A percentile compares a stretch with the other conserved stretches of the same genome.
These are phyloP conservation scores for Alosa sapidissima DNA, from an alignment of 2,797 vertebrate species.

Conservation along the genomic window DNA sequence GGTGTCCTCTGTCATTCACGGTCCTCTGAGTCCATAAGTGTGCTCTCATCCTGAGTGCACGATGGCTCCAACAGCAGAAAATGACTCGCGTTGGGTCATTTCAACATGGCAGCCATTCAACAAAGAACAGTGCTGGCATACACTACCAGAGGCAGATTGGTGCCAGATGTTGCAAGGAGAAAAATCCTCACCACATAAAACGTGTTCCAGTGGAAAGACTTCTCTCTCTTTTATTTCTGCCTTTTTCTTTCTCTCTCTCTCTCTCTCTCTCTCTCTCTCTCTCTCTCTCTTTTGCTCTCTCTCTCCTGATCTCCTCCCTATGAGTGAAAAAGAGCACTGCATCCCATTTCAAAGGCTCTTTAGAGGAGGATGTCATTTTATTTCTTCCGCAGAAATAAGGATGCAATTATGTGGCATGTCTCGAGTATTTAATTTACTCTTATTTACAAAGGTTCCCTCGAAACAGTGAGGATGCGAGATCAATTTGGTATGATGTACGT, in stretches of 20 bases:
- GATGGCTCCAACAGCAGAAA: slow-evolving; percentile 77
- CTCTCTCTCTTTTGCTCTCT: slow-evolving; percentile 25
- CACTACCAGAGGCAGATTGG: slow-evolving; percentile 80
- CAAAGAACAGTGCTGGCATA: slow-evolving; percentile 79
- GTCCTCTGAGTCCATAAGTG: neutral
- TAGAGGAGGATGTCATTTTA: slow-evolving; percentile 51
- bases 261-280: slow-evolving; percentile 49
- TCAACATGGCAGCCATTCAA: slow-evolving; percentile 84
- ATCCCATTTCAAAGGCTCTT: slow-evolving; percentile 74
- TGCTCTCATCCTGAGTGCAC: slow-evolving; percentile 51
- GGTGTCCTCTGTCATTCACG: neutral
- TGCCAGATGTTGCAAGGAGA: slow-evolving; percentile 86
- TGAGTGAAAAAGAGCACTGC: slow-evolving; percentile 68
- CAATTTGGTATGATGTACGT: neutral
- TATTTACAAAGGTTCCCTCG: slow-evolving; percentile 46
- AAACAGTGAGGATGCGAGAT: slow-evolving; percentile 20
- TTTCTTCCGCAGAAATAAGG: slow-evolving; percentile 58
- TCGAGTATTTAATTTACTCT: slow-evolving; percentile 50
- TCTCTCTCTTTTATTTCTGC: slow-evolving; percentile 37
- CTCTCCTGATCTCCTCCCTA: slow-evolving; percentile 37
- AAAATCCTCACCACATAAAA: slow-evolving; percentile 81
- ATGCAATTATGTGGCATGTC: slow-evolving; percentile 66
- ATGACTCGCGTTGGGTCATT: slow-evolving; percentile 84
- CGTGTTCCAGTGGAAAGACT: slow-evolving; percentile 81
- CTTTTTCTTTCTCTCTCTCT: slow-evolving; percentile 47